phyloP scores from a whole-genome alignment of 1,140 invertebrate species.

The Brachionus paranguensis region DNA sequence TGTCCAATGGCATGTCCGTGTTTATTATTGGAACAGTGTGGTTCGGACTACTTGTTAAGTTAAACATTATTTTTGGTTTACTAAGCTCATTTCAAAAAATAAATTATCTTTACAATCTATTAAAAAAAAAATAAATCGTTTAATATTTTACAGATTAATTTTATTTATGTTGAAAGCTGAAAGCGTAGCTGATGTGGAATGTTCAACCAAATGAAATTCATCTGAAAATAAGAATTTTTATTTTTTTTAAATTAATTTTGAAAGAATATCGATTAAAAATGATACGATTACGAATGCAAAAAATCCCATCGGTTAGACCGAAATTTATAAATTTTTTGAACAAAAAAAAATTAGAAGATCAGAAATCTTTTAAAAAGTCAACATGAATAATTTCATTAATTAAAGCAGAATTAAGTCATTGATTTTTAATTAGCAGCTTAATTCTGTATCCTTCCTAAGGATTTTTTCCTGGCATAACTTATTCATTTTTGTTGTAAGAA shows the following conservation, averaged over 20 bases:
- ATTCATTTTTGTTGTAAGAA: not conserved
- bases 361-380: too few relatives aligned
- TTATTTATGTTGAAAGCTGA: not conserved
- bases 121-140: not conserved
- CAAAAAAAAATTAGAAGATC: not conserved
- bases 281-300: too few relatives aligned
- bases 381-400: not conserved
- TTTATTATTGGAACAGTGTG: not conserved
- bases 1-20: conserved; percentile 66
- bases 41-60: not conserved
- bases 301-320: too few relatives aligned
- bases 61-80: not conserved
- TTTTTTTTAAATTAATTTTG: not conserved
- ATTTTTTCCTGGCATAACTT: not conserved
- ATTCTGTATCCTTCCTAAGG: not conserved
- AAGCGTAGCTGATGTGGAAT: not conserved
- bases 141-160: not conserved
- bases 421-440: not conserved
- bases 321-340: not conserved
- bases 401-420: not conserved
- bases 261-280: not conserved
- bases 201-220: not conserved
- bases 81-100: not conserved
- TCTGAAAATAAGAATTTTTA: not conserved
- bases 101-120: not conserved